These are phyloP conservation scores for Aythya baeri DNA, from an alignment of 2,113 vertebrate species.

Conservation along the genomic window DNA sequence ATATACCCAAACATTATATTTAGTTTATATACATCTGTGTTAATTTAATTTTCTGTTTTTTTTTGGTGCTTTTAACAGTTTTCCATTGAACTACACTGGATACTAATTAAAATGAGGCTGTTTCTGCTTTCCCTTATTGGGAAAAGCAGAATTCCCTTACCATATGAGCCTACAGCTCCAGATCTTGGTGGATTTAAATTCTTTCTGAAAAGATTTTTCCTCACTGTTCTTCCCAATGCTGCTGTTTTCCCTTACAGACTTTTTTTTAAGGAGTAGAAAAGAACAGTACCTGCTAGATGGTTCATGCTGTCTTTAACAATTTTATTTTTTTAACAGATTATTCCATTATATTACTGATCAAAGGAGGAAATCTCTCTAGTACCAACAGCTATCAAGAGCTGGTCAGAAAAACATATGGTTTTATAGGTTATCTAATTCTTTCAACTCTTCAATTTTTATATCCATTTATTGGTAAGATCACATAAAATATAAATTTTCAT, in stretches of 20 bases:
- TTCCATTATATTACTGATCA: constrained; percentile 93
- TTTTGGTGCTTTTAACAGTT: neutral
- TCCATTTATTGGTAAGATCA: constrained; percentile 92
- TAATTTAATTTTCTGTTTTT: neutral
- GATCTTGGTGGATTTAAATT: neutral
- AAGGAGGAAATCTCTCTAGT: constrained; percentile 87
- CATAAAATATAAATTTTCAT: neutral
- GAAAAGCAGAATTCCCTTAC: neutral
- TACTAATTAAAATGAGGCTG: neutral
- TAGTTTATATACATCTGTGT: neutral
- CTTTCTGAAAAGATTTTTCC: neutral
- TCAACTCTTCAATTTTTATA: constrained; percentile 93
- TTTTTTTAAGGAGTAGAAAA: neutral
- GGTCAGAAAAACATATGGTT: constrained; percentile 88
- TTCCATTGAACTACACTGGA: neutral
- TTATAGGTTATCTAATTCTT: constrained; percentile 87
- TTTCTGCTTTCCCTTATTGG: neutral
- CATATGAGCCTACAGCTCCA: neutral
- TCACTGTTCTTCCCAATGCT: neutral
- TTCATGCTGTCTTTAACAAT: neutral
- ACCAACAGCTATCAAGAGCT: constrained; percentile 91
- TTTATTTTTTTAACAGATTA: constrained; percentile 84
- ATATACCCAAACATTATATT: too few relatives aligned
- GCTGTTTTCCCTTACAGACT: neutral
- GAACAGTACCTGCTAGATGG: neutral